These are phyloP conservation scores for Plotosus lineatus DNA, from an alignment of 2,113 vertebrate genomes.

Conservation along the genomic window DNA sequence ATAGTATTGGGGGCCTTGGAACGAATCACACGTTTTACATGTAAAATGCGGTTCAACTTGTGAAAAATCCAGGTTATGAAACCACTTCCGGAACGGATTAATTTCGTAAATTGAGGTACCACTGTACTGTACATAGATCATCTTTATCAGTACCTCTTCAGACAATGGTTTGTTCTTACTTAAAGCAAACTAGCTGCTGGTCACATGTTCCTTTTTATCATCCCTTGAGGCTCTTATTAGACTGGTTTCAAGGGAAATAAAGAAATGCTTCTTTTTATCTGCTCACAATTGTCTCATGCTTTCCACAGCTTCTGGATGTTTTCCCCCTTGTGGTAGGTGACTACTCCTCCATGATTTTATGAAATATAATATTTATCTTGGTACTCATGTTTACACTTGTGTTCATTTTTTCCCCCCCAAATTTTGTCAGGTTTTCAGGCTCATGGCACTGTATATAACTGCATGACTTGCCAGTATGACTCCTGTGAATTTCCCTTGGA, in stretches of 20 bases:
- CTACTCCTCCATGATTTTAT: background rate
- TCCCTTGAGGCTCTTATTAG: background rate
- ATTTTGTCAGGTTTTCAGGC: slow-evolving; percentile 67
- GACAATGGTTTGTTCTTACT: too few relatives aligned
- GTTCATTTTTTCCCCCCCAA: background rate
- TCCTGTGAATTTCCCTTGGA: slow-evolving; percentile 71
- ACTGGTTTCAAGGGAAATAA: background rate
- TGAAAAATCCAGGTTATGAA: too few relatives aligned
- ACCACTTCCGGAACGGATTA: too few relatives aligned
- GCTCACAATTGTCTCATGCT: background rate
- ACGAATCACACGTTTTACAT: too few relatives aligned
- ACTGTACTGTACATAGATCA: too few relatives aligned
- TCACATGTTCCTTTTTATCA: background rate
- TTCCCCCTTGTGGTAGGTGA: slow-evolving; percentile 73
- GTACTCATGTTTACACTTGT: background rate
- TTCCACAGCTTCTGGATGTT: slow-evolving; percentile 66
- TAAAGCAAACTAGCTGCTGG: background rate
- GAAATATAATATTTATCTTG: background rate
- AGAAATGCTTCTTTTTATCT: background rate
- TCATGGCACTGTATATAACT: slow-evolving; percentile 64
- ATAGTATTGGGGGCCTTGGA: too few relatives aligned
- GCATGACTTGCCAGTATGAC: slow-evolving; percentile 66
- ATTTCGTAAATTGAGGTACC: too few relatives aligned
- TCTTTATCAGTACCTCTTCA: too few relatives aligned
- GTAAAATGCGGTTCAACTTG: too few relatives aligned